Evolutionary conservation across 2,797 vertebrate genomes (phyloP), one percentile per base, ranked within the genome.

Genomic region (Chelon auratus): DNA sequence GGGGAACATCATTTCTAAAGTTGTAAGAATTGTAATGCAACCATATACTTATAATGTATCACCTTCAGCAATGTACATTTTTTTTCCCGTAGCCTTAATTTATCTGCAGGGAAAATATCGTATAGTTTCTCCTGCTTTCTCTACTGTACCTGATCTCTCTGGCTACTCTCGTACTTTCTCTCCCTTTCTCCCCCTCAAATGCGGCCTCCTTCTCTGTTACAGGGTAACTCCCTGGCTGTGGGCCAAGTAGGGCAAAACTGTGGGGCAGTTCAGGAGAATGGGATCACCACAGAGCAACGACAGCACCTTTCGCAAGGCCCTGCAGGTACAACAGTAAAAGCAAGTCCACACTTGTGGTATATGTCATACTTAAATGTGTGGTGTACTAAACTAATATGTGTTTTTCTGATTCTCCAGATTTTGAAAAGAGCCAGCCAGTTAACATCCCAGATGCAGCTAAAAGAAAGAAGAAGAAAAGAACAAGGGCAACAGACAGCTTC

Each of bases 381-480:
- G 30, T 17, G 5, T 18, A 24, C 67, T 12, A 22, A 56, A 45
- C 7, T 47, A 7, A 57, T 60, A 50, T 66, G 26, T 0, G 6
- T 75, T 58, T 0, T n/a, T 72, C 42, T 64, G 72, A n/a, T 24
- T 37, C 43, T 82, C 24, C 87, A 96, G 96, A 95, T 62, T 95
- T 94, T 84, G 96, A 97, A 84, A 96, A 93, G 93, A 99, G 96
- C 77, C 95, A 97, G 75, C 95, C 96, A 58, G 86, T 99, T 79
- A 93, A 93, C 68, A 96, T 98, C 79, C 87, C 92, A 67, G 95
- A 96, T 60, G 90, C 88, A 37, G 93, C 91, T 54, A 97, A 96
- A 90, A 94, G 94, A 75, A 99, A 96, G 92, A 99, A 99, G 87
- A 99, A 98, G 88, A 95, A 95, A 76, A 95, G 95, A 80, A 93